Evolutionary conservation across 2,888 invertebrate species (phyloP).

Genomic region (Andrena flavipes): DNA sequence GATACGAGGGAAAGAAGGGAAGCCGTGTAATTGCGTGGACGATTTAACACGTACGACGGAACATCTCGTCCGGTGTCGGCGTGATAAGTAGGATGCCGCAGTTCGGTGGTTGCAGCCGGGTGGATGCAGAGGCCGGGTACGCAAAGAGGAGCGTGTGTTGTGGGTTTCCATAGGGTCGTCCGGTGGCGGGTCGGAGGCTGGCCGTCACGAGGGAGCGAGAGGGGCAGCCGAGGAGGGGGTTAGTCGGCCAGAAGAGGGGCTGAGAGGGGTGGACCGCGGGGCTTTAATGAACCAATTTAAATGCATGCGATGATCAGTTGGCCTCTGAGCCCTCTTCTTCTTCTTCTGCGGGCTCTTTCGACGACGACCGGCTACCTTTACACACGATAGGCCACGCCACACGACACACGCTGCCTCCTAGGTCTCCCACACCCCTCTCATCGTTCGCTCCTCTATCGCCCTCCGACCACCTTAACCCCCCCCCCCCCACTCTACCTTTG

Average conservation of each 20-base stretch:
- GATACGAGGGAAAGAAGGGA: slow-evolving; percentile 13
- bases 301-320: slow-evolving; percentile 85
- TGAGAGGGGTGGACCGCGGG: slow-evolving; percentile 74
- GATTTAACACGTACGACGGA: slow-evolving; percentile 56
- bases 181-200: slow-evolving; percentile 62
- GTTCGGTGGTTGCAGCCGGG: slow-evolving; percentile 62
- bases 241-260: slow-evolving; percentile 49
- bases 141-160: slow-evolving; percentile 68
- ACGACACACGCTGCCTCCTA: slow-evolving; percentile 75
- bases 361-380: slow-evolving; percentile 77
- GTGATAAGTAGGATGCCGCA: slow-evolving; percentile 70
- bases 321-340: slow-evolving; percentile 83
- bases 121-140: slow-evolving; percentile 54
- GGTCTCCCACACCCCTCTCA: slow-evolving; percentile 56
- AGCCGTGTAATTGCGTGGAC: slow-evolving; percentile 49
- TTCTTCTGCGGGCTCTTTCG: slow-evolving; percentile 76
- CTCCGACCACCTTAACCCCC: slow-evolving; percentile 20
- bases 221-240: slow-evolving; percentile 60
- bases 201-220: slow-evolving; percentile 51
- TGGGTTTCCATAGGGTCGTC: slow-evolving; percentile 72
- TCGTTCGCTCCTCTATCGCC: slow-evolving; percentile 37
- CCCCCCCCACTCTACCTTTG: slow-evolving; percentile 43
- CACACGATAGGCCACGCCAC: slow-evolving; percentile 75
- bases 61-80: slow-evolving; percentile 58
- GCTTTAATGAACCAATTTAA: slow-evolving; percentile 85